These are phyloP conservation scores for Danaus melanippus DNA, from an alignment of 1,140 invertebrate species.

Conservation along the genomic window DNA sequence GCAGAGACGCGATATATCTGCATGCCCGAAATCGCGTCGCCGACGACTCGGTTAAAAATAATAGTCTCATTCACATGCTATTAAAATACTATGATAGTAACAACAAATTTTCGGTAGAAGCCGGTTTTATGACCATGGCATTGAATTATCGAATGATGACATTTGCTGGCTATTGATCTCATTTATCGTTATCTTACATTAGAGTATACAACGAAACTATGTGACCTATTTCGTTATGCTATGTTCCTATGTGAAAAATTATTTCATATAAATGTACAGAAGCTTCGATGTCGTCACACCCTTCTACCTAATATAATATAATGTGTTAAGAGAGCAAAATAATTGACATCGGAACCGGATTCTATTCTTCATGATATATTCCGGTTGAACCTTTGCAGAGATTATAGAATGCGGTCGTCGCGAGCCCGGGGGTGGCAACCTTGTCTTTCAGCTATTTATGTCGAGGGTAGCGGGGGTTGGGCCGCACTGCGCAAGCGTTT, in stretches of 20 bases:
- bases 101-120: slow-evolving; percentile 60
- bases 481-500: slow-evolving; percentile 52
- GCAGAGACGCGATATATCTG: slow-evolving; percentile 32
- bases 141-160: slow-evolving; percentile 38
- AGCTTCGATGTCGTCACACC: too few species aligned
- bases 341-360: slow-evolving; percentile 40
- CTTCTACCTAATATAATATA: too few species aligned
- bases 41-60: slow-evolving; percentile 53
- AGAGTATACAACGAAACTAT: too few species aligned
- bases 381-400: slow-evolving; percentile 66
- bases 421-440: slow-evolving; percentile 61
- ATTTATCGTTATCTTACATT: slow-evolving; percentile 1
- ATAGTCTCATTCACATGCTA: slow-evolving; percentile 64
- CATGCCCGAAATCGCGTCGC: slow-evolving; percentile 28
- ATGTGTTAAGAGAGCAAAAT: slow-evolving; percentile 15
- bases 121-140: slow-evolving; percentile 51
- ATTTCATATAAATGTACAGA: too few species aligned
- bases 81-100: slow-evolving; percentile 62
- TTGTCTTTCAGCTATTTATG: slow-evolving; percentile 70
- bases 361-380: slow-evolving; percentile 61
- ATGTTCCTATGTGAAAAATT: too few species aligned
- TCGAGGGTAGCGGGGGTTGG: slow-evolving; percentile 55
- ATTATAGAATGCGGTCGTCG: slow-evolving; percentile 65
- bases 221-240: too few species aligned
- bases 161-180: slow-evolving; percentile 19